phyloP scores from a whole-genome alignment of 2,888 invertebrate species.

The Leptinotarsa tumamoca region DNA sequence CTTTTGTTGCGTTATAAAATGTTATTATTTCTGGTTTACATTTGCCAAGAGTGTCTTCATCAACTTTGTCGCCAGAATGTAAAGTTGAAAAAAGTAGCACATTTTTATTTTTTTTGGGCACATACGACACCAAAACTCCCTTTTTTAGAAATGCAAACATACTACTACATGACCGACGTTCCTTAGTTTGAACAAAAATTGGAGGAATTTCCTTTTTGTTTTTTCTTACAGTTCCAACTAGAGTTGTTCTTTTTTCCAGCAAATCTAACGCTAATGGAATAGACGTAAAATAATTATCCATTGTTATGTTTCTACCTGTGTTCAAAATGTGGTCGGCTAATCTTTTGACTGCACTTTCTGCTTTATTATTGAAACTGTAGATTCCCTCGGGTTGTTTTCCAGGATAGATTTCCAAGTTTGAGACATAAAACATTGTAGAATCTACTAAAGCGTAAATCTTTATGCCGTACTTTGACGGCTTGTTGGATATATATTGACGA shows the following conservation, averaged over 20 bases:
- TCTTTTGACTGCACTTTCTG: background rate
- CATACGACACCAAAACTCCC: background rate
- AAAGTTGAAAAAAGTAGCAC: background rate
- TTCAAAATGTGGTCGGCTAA: background rate
- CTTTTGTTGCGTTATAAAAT: background rate
- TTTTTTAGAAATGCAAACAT: background rate
- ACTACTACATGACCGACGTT: background rate
- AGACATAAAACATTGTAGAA: background rate
- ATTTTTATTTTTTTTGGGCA: background rate
- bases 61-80: background rate
- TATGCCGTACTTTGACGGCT: too few species aligned
- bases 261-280: background rate
- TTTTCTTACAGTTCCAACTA: background rate
- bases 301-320: background rate
- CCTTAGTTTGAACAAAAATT: background rate
- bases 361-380: background rate
- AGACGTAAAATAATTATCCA: background rate
- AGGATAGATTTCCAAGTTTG: too few species aligned
- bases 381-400: background rate
- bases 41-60: background rate
- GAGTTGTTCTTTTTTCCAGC: background rate
- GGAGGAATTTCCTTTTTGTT: background rate
- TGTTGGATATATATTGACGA: slow-evolving; percentile 4
- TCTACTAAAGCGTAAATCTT: slow-evolving; percentile 17
- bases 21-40: background rate